phyloP scores from a whole-genome alignment of 2,888 invertebrate genomes.

The Selenia dentaria region DNA sequence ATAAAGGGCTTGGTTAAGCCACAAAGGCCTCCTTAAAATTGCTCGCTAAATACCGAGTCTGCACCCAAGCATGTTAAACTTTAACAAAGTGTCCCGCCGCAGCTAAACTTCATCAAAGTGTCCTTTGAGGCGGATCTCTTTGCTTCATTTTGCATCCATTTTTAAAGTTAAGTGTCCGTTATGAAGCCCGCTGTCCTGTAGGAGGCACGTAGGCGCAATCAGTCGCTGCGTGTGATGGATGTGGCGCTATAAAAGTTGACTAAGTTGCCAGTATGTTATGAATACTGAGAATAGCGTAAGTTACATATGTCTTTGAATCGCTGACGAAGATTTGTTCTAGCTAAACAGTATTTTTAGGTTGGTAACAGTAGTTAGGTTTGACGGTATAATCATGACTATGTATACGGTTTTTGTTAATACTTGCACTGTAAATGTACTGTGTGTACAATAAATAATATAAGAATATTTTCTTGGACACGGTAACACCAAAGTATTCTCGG shows the following conservation, averaged over 20 bases:
- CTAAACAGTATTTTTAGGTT: no score
- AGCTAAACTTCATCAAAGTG: slow-evolving; percentile 15
- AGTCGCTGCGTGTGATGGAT: background rate
- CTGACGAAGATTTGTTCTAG: no score
- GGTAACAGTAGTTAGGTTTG: no score
- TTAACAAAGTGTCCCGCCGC: slow-evolving; percentile 15
- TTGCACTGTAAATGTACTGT: no score
- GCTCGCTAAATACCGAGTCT: slow-evolving; percentile 11
- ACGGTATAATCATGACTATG: no score
- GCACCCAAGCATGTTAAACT: slow-evolving; percentile 13
- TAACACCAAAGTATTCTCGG: no score
- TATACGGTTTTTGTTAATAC: no score
- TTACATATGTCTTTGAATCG: no score
- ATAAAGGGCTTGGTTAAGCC: slow-evolving; percentile 13
- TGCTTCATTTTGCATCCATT: slow-evolving; percentile 8
- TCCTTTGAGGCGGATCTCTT: slow-evolving; percentile 13
- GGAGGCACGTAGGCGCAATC: background rate
- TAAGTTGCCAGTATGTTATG: no score
- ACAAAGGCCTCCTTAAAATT: slow-evolving; percentile 17
- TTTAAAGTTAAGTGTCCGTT: slow-evolving; percentile 5
- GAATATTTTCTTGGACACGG: no score
- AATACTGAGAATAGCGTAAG: no score
- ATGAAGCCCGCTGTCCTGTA: background rate
- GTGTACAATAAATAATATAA: no score
- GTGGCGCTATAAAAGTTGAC: background rate